Base-by-base conservation (phyloP, 2,113 vertebrate species). In the Mirounga angustirostris region DNA sequence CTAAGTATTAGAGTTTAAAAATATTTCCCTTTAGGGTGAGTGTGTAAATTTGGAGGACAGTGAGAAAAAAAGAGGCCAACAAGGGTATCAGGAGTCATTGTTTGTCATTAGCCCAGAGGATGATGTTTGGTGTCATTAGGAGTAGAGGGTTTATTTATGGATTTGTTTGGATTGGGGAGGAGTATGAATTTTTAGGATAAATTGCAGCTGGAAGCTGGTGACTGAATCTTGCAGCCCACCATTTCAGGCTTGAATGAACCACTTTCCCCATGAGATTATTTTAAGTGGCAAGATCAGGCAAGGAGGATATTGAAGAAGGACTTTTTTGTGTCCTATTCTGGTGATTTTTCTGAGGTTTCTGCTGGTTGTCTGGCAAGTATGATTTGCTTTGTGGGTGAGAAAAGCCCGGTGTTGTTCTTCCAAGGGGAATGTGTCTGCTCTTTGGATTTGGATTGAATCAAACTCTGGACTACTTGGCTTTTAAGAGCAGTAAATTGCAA, bases 401-500 rank as follows among this genome's bases (percentile, higher is more conserved):
- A 86, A 84, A 69, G 63, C 5, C 46, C 24, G 50, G 2, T 26
- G 30, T 76, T 92, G 7, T 94, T 19, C 21, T 67, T 76, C 65
- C 40, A 82, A 91, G 28, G 11, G 50, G 16, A 76, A 36, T 7
- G 19, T 50, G 36, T 76, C n/a, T 84, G 19, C 14, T 52, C 12
- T 87, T 94, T 91, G 33, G 36, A 30, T 78, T 97, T 94, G 95
- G 33, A 89, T 69, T 46, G 65, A 59, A 43, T 85, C 28, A 40
- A 84, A 78, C 1, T 90, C 63, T 59, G 33, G 26, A 61, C 24
- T 69, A 65, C 2, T 74, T 61, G 78, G 5, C 2, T 96, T 95
- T 87, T 46, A 73, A 9, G 73, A 73, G 46, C 16, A 89, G 2
- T 63, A 63, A 52, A 2, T 63, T 92, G 59, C 11, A 61, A 15